phyloP scores from a whole-genome alignment of 2,888 invertebrate species.

The Limenitis arthemis region DNA sequence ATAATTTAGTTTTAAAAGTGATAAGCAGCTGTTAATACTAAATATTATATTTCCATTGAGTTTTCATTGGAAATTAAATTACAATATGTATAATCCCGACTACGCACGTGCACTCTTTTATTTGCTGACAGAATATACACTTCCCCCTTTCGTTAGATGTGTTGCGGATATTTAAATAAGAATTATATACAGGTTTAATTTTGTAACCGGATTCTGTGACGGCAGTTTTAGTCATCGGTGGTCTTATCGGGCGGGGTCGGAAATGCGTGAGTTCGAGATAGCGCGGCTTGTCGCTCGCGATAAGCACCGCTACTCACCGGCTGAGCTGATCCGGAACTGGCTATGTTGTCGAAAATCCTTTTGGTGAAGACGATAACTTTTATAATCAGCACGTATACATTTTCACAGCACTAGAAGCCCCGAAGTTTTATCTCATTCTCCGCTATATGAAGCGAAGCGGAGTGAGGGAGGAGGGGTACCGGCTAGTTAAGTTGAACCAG shows the following conservation, averaged over 20 bases:
- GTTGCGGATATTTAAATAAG: no score
- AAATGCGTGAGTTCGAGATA: slow-evolving; percentile 70
- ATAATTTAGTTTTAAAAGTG: background rate
- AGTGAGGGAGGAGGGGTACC: no score
- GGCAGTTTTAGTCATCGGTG: slow-evolving; percentile 32
- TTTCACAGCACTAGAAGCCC: slow-evolving; percentile 65
- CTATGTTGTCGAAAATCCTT: slow-evolving; percentile 63
- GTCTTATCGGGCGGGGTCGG: slow-evolving; percentile 70
- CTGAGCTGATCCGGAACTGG: slow-evolving; percentile 69
- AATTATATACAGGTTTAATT: background rate
- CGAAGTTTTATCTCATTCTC: no score
- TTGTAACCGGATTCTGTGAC: slow-evolving; percentile 17
- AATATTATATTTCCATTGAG: background rate
- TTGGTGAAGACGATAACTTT: slow-evolving; percentile 38
- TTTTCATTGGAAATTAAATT: no score
- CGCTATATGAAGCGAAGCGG: no score
- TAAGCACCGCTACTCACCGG: slow-evolving; percentile 70
- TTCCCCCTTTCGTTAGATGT: background rate
- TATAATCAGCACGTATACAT: slow-evolving; percentile 61
- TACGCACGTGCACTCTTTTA: slow-evolving; percentile 13
- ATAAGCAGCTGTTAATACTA: no score
- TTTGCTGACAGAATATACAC: slow-evolving; percentile 1
- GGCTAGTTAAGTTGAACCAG: background rate
- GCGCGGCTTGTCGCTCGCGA: slow-evolving; percentile 61
- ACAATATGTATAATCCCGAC: background rate